Conservation (phyloP, 2,113 vertebrate species). For the Ageneiosus marmoratus region DNA sequence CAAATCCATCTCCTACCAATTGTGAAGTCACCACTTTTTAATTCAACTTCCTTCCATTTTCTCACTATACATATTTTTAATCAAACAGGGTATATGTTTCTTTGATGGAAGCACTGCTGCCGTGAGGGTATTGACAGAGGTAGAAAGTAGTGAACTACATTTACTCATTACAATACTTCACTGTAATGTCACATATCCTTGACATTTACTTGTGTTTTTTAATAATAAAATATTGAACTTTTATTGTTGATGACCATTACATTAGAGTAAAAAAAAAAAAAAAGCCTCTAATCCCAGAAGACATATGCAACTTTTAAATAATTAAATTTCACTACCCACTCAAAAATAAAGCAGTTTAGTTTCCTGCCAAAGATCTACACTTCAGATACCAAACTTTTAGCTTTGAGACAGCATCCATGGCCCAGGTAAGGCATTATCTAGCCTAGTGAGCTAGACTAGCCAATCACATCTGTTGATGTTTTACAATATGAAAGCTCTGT, state of each 20-base stretch:
- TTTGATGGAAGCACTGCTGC: background rate
- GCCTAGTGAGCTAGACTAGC: slow-evolving; percentile 48
- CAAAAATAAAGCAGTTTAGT: background rate
- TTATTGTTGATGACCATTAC: background rate
- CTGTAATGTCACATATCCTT: background rate
- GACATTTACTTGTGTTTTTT: background rate
- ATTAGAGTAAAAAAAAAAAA: background rate
- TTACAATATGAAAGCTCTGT: background rate
- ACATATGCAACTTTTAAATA: background rate
- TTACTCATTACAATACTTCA: background rate
- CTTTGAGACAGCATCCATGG: background rate
- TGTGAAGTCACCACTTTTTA: background rate
- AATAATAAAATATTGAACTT: background rate
- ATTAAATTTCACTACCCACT: background rate
- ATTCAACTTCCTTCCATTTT: background rate
- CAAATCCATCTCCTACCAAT: too few species aligned
- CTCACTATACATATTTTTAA: background rate
- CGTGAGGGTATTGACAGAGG: background rate
- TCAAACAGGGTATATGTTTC: background rate
- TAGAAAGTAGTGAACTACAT: background rate
- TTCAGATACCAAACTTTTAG: background rate
- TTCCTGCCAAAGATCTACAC: background rate
- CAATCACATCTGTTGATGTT: slow-evolving; percentile 7
- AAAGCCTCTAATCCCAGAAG: background rate
- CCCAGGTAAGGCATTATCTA: background rate